Percentiles rank a stretch among this genome's conserved stretches.
Evolutionary conservation across 2,113 vertebrate species (phyloP).

Genomic region (Gymnarchus niloticus): DNA sequence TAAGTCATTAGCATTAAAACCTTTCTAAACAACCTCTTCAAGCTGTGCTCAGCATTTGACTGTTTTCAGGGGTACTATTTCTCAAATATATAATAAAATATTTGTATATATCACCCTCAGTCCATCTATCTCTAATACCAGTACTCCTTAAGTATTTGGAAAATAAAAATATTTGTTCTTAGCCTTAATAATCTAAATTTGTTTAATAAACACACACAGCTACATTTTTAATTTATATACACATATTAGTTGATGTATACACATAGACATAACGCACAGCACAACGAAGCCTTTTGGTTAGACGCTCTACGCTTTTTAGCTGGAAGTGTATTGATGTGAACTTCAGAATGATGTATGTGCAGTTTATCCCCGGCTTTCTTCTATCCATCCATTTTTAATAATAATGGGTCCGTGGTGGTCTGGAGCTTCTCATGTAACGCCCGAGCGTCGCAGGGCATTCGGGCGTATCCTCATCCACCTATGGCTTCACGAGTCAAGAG

Average conservation of each 20-base stretch:
- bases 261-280: not conserved
- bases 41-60: not conserved
- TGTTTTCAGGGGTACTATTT: not conserved
- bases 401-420: not conserved
- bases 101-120: not conserved
- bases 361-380: not conserved
- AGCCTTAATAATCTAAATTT: not conserved
- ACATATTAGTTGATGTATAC: not conserved
- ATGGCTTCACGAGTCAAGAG: not conserved
- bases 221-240: not conserved
- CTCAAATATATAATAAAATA: too few species aligned
- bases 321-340: not conserved
- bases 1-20: not conserved
- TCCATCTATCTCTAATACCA: not conserved
- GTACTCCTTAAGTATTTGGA: not conserved
- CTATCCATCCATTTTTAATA: constrained; percentile 11
- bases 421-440: not conserved
- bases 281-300: not conserved
- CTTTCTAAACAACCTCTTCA: not conserved
- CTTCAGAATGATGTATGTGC: not conserved
- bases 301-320: not conserved
- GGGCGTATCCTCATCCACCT: not conserved
- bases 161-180: not conserved
- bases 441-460: not conserved
- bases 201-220: not conserved